Conservation (phyloP, 2,888 invertebrate genomes). For the Pollenia labialis region DNA sequence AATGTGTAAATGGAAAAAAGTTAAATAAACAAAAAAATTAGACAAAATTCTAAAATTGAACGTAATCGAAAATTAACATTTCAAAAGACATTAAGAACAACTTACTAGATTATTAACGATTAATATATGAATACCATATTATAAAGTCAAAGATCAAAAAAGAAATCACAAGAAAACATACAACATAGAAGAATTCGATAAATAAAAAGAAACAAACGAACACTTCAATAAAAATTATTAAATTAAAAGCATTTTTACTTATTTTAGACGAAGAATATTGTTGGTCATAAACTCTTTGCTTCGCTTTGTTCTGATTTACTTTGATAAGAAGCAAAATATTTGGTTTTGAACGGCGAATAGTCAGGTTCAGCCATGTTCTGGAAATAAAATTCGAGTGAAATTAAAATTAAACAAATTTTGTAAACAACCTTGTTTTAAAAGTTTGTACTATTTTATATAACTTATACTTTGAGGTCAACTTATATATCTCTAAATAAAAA, state of each 20-base stretch:
- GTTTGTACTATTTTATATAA: too few species aligned
- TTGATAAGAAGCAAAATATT: background rate
- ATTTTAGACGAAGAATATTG: background rate
- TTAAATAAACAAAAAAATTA: constrained; percentile 33
- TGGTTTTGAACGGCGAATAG: background rate
- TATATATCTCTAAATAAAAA: too few species aligned
- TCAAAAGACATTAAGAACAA: constrained; percentile 32
- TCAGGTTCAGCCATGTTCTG: too few species aligned
- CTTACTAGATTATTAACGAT: constrained; percentile 40
- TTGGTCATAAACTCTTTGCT: background rate
- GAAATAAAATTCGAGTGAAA: too few species aligned
- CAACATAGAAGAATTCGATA: constrained; percentile 51
- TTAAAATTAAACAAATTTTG: too few species aligned
- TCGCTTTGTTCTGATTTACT: too few species aligned
- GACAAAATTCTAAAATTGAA: constrained; percentile 66
- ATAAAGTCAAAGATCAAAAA: constrained; percentile 46
- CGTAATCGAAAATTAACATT: constrained; percentile 49
- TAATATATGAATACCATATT: constrained; percentile 43
- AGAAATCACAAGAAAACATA: constrained; percentile 19
- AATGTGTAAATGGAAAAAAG: constrained; percentile 51
- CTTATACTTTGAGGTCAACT: too few species aligned
- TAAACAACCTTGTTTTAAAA: too few species aligned
- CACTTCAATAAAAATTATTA: constrained; percentile 55
- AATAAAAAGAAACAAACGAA: constrained; percentile 45
- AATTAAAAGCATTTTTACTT: constrained; percentile 39